Percentiles rank a stretch among this genome's conserved stretches.
phyloP scores from a whole-genome alignment of 2,113 vertebrate genomes.

The Varanus komodoensis region DNA sequence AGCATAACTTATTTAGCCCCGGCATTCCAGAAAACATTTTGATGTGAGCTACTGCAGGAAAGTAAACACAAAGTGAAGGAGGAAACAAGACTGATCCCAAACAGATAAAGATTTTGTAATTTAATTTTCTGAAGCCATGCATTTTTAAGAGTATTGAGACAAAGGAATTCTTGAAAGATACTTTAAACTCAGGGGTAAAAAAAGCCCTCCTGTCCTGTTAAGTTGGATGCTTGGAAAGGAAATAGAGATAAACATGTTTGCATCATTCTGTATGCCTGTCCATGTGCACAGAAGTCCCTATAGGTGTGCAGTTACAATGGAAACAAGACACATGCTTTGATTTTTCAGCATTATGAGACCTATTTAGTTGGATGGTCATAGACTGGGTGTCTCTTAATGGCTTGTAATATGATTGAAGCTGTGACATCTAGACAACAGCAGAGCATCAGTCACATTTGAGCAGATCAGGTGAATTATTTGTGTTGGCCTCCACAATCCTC shows the following conservation, averaged over 20 bases:
- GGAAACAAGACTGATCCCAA: conserved; percentile 83
- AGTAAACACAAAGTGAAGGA: conserved; percentile 84
- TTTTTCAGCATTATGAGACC: conserved; percentile 32
- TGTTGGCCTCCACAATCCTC: neutral
- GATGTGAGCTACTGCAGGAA: conserved; percentile 87
- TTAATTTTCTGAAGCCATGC: conserved; percentile 82
- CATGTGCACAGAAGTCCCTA: neutral
- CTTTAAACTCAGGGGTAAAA: conserved; percentile 71
- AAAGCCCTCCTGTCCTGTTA: conserved; percentile 63
- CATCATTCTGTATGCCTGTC: conserved; percentile 5
- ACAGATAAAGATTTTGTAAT: conserved; percentile 86
- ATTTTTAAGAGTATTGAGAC: conserved; percentile 77
- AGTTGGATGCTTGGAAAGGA: conserved; percentile 19
- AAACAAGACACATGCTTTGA: conserved; percentile 50
- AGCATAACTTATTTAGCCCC: conserved; percentile 89
- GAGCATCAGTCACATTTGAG: neutral
- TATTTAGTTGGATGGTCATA: neutral
- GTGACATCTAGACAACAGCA: neutral
- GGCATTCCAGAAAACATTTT: conserved; percentile 88
- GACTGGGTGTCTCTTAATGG: neutral
- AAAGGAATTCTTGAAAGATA: conserved; percentile 76
- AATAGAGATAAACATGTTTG: conserved; percentile 38
- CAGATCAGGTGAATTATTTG: neutral
- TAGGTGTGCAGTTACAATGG: neutral
- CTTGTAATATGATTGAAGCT: neutral